Evolutionary conservation across 2,113 vertebrate species (phyloP), one percentile per base, ranked within the genome.

Genomic region (Catagonus wagneri): DNA sequence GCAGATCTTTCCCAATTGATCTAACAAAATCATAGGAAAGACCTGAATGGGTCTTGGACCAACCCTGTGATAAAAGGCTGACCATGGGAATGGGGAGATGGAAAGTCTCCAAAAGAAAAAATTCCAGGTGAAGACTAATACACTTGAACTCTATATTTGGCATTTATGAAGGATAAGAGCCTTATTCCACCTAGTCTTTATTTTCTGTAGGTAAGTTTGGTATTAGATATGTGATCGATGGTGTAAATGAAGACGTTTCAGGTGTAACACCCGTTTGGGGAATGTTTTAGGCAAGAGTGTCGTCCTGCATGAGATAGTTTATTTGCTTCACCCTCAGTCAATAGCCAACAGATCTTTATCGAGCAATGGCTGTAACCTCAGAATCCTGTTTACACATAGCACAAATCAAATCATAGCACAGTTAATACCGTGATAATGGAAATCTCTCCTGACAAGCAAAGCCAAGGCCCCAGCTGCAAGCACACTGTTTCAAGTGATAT

Each of bases 101-200:
- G 44, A 66, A 39, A 19, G 12, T 39, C 14, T n/a, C 6, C 12
- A 44, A 25, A 44, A 19, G 32, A 52, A 76, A 34, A 54, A 52
- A 60, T 2, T 83, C 11, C 0, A 29, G 69, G 22, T 12, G 66
- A 60, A 87, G 36, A 39, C 22, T n/a, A 74, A 14, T 29, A n/a
- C 7, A 34, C 39, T 3, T 23, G 12, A 80, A 61, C 15, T 54
- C 2, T 11, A 22, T 15, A 12, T 27, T 25, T 78, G 50, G 32
- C 10, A 36, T 89, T 65, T 52, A 23, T 63, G 27, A 72, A 61
- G 25, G 52, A 12, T 19, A 14, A 63, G 56, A 74, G n/a, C 1
- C 60, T 78, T 65, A n/a, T 0, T 27, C 8, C 15, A 14, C 44
- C 0, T 15, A 22, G 6, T 29, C 12, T 65, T 66, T 60, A 2